Percentiles rank a stretch among this genome's conserved stretches.
Evolutionary conservation across 23 tunicate species (phyloP).

Genomic region (Trididemnum miniatum): DNA sequence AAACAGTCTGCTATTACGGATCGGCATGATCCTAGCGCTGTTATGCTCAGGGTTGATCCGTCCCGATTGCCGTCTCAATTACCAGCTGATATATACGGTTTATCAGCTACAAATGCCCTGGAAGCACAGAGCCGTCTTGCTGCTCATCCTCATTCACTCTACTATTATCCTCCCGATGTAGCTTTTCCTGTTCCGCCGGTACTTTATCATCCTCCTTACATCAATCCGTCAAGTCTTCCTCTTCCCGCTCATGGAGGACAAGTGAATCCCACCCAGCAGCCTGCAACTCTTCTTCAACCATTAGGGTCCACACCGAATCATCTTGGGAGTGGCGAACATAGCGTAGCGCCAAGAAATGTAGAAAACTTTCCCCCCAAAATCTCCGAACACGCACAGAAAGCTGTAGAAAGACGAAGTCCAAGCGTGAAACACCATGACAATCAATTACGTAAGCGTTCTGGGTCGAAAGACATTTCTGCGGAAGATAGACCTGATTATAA

Average conservation of each 20-base stretch:
- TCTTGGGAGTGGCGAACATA: not conserved
- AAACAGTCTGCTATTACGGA: not conserved
- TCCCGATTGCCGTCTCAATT: conserved; percentile 27
- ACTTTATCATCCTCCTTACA: not conserved
- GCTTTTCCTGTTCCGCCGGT: not conserved
- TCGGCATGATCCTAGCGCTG: not conserved
- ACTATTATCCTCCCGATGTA: not conserved
- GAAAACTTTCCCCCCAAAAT: not conserved
- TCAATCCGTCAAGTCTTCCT: not conserved
- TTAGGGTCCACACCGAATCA: not conserved
- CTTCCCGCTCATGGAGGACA: not conserved
- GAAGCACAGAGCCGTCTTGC: conserved; percentile 13
- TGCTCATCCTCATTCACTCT: not conserved
- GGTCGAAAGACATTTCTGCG: not conserved
- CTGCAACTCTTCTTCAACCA: not conserved
- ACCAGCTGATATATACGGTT: not conserved
- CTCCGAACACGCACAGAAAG: not conserved
- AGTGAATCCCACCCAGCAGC: conserved; percentile 10
- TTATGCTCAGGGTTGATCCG: conserved; percentile 22
- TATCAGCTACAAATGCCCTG: not conserved
- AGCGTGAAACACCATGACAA: not conserved
- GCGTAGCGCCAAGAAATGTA: not conserved
- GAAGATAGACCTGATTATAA: not conserved
- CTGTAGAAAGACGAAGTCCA: not conserved
- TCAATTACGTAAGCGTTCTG: not conserved